Evolutionary conservation across 2,797 vertebrate genomes (phyloP).

Genomic region (Arnoldichthys spilopterus): DNA sequence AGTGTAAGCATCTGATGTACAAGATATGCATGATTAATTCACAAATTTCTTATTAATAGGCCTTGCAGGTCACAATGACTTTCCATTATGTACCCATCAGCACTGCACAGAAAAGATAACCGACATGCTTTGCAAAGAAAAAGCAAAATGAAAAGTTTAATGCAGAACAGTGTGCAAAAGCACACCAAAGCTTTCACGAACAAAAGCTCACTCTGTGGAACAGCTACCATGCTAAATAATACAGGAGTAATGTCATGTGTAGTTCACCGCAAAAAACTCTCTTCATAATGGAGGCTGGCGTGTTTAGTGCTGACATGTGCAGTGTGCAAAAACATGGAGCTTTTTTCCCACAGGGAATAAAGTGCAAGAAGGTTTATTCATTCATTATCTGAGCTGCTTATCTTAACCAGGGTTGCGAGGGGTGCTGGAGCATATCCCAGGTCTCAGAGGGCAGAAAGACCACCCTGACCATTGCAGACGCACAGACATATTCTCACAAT

Average conservation of each 20-base stretch:
- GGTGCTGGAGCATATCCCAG: too few relatives aligned
- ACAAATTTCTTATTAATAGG: conserved; percentile 6
- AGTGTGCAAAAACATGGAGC: background rate
- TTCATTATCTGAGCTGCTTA: too few relatives aligned
- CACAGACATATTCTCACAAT: too few relatives aligned
- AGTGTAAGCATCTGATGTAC: background rate
- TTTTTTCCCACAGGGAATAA: background rate
- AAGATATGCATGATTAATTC: background rate
- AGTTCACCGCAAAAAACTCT: background rate
- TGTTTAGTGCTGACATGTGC: background rate
- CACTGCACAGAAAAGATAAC: background rate
- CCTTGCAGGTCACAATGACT: background rate
- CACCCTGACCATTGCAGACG: too few relatives aligned
- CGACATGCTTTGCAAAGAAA: background rate
- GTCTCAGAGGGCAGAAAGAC: too few relatives aligned
- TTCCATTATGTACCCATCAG: background rate
- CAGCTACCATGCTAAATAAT: background rate
- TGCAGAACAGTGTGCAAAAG: background rate
- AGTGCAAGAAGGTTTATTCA: background rate
- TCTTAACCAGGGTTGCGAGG: too few relatives aligned
- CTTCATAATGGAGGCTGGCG: background rate
- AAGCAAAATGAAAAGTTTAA: background rate
- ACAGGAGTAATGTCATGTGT: background rate
- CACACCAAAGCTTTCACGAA: background rate
- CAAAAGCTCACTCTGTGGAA: background rate